These are phyloP conservation scores for Polymixis flavicincta DNA, from an alignment of 2,888 invertebrate genomes.

Conservation along the genomic window DNA sequence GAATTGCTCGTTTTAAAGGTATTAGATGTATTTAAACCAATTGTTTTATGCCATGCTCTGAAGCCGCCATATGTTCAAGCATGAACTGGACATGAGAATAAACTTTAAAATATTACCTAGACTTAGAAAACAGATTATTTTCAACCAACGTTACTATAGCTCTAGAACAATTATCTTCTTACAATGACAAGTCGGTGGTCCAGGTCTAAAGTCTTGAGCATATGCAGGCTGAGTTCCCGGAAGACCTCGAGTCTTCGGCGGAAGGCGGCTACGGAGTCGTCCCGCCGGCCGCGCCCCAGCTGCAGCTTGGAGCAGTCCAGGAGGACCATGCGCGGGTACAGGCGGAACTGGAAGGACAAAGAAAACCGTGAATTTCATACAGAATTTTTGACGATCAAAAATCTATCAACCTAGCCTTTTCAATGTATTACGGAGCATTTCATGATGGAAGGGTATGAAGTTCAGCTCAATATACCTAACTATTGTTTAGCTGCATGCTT, in stretches of 20 bases:
- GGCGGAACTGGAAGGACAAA: slow-evolving; percentile 91
- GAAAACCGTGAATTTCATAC: not conserved
- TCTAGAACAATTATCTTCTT: slow-evolving; percentile 78
- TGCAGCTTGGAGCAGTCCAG: slow-evolving; percentile 98
- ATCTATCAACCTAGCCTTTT: too few species aligned
- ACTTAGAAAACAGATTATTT: not conserved
- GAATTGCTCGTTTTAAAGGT: too few species aligned
- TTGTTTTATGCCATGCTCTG: too few species aligned
- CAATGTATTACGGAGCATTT: too few species aligned
- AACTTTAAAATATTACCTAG: not conserved
- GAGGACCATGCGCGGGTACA: slow-evolving; percentile 95
- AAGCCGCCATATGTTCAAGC: not conserved
- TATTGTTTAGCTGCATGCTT: too few species aligned
- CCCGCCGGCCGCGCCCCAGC: slow-evolving; percentile 95
- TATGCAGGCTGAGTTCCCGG: slow-evolving; percentile 96
- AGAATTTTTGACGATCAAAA: not conserved
- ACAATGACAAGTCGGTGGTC: slow-evolving; percentile 96
- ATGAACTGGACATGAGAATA: not conserved
- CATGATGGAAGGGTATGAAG: too few species aligned
- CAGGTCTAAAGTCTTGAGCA: slow-evolving; percentile 96
- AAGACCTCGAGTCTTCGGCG: slow-evolving; percentile 96
- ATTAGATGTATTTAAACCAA: too few species aligned
- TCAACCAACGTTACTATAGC: not conserved
- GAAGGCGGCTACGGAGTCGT: slow-evolving; percentile 97
- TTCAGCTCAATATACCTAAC: too few species aligned